Base-by-base conservation (phyloP, 2,113 vertebrate species). In the Girardinichthys multiradiatus region DNA sequence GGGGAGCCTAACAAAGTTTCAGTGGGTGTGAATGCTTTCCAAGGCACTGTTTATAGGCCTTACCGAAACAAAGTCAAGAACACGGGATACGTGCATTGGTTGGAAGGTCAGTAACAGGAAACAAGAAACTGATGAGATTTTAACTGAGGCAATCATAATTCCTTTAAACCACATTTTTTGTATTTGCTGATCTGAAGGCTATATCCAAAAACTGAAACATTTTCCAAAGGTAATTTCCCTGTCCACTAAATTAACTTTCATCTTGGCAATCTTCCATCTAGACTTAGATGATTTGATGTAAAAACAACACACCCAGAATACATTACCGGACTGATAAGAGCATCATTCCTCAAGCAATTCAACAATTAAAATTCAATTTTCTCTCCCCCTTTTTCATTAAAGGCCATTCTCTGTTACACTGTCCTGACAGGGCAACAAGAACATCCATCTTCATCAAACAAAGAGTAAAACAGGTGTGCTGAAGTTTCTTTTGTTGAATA, bases 401-500 rank as follows among this genome's bases (percentile, higher is more conserved):
- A 74, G 82, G 58, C 31, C 27, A 0, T 2, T 64, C 37, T 77
- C 8, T 1, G 54, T 70, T 24, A 65, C 64, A 39, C 13, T 4
- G 60, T 48, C 67, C 35, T 12, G 57, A 61, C 63, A 10, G 68
- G 33, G 61, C 78, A 72, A 62, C 45, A 48, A 61, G 67, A 83
- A 62, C 12, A 13, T 15, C 31, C 33, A 59, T 60, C 37, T 65
- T 83, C 75, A 15, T 37, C 66, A 84, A 87, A 82, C 30, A 81
- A 28, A 75, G 17, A 64, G 74, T 70, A 24, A 77, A 64, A 86
- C 57, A 77, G 28, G 80, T 75, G 74, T 21, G 13, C 72, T 74
- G 77, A 17, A 29, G 57, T 87, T 88, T 82, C 78, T 86, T 90
- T 86, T 81, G 80, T 82, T 77, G 69, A 89, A 78, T 26, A 42